Evolutionary conservation across 2,797 vertebrate genomes (phyloP), one percentile per base, ranked within the genome.

Genomic region (Tapera naevia): DNA sequence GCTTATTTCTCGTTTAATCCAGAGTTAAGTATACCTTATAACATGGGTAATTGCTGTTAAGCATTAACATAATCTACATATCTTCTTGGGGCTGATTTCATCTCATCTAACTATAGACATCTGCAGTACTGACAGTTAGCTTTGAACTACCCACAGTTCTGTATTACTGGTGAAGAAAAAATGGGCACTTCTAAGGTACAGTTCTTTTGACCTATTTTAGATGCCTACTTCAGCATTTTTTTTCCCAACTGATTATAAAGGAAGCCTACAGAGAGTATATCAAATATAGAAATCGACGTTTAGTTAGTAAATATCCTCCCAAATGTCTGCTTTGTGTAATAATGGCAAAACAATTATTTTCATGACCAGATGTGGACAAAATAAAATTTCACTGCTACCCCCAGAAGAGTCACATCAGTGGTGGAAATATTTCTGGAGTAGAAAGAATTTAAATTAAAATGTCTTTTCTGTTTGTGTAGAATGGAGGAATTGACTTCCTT

Each of bases 1-100:
- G 10, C 58, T 91, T 80, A 48, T 87, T 89, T 94, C n/a, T 92
- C 12, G 17, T 69, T 84, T 91, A 88, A 69, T 91, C 66, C 41
- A 28, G 32, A 43, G 27, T 13, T 88, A 70, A 86, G 4, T 32
- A 62, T 91, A 75, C 69, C 17, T 91, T 17, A 45, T 66, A 93
- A 62, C 32, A 22, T 7, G 28, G 23, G n/a, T 80, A 79, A 91
- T 46, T 88, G 54, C 54, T 93, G 13, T 67, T 89, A 74, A 62
- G 13, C 57, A 43, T 89, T 94, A 94, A 53, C 35, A 37, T 91
- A 65, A 88, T 90, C 72, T 65, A 33, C 30, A n/a, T 78, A 48
- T 72, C 22, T 75, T 94, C 39, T 73, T 58, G 54, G 21, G 33
- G 72, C 35, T 21, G 45, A 62, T 79, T 88, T 80, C 86, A 58